Evolutionary conservation across 1,140 invertebrate genomes (phyloP).

Genomic region (Druon quercuslanigerum): DNA sequence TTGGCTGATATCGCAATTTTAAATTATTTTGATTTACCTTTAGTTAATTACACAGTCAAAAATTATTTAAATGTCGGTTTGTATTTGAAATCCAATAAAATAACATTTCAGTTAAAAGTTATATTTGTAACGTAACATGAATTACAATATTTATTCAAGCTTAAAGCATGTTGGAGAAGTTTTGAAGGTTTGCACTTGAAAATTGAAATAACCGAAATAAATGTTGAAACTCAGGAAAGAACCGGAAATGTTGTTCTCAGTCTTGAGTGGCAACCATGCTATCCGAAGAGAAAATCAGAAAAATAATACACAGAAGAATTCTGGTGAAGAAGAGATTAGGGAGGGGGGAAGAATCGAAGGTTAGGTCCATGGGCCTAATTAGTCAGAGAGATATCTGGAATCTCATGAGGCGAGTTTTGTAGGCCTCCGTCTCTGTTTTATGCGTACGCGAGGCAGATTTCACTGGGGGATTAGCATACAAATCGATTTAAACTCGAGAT

Average conservation of each 20-base stretch:
- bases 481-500: slow-evolving; percentile 77
- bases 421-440: slow-evolving; percentile 72
- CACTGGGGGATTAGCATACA: slow-evolving; percentile 75
- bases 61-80: too few relatives aligned
- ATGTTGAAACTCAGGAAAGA: too few relatives aligned
- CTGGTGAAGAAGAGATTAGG: not conserved
- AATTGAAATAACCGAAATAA: too few relatives aligned
- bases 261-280: not conserved
- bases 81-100: too few relatives aligned
- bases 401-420: slow-evolving; percentile 72
- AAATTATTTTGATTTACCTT: too few relatives aligned
- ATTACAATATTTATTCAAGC: too few relatives aligned
- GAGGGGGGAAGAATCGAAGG: slow-evolving; percentile 32
- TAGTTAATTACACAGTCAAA: too few relatives aligned
- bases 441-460: slow-evolving; percentile 71
- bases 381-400: slow-evolving; percentile 75
- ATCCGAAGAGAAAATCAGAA: not conserved
- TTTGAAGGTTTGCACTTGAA: too few relatives aligned
- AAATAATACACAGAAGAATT: slow-evolving; percentile 10
- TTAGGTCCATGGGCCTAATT: slow-evolving; percentile 69
- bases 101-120: too few relatives aligned
- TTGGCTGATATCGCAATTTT: too few relatives aligned
- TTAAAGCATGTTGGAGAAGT: too few relatives aligned
- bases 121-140: too few relatives aligned
- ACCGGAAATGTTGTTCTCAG: not conserved